Evolutionary conservation across 2,797 vertebrate genomes (phyloP).

Genomic region (Phalanger gymnotis): DNA sequence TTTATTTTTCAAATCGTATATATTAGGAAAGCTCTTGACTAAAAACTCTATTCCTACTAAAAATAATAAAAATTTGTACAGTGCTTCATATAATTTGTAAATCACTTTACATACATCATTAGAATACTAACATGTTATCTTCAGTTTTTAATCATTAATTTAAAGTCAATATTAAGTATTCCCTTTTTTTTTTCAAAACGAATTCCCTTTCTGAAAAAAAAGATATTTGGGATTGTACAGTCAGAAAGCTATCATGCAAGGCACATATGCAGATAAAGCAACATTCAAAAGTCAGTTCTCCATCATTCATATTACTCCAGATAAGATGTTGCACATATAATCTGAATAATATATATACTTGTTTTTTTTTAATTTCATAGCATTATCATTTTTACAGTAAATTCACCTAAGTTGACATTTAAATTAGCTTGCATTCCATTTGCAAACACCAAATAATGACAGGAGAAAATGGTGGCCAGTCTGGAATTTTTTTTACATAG

Average conservation of each 20-base stretch:
- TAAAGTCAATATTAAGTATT: slow-evolving; percentile 9
- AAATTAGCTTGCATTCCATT: not conserved
- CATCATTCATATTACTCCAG: not conserved
- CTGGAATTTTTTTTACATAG: not conserved
- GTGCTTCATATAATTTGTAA: not conserved
- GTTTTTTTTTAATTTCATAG: not conserved
- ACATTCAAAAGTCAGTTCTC: not conserved
- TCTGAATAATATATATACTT: not conserved
- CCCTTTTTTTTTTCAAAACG: slow-evolving; percentile 20
- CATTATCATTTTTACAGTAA: not conserved
- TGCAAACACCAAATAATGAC: not conserved
- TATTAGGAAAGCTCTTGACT: slow-evolving; percentile 3
- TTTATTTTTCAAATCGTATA: not conserved
- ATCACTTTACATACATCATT: not conserved
- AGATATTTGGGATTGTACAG: slow-evolving; percentile 26
- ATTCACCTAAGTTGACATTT: not conserved
- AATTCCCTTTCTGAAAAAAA: not conserved
- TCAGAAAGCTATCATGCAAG: slow-evolving; percentile 30
- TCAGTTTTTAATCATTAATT: slow-evolving; percentile 20
- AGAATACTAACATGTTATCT: not conserved
- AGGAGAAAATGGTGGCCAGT: not conserved
- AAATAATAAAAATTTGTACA: not conserved
- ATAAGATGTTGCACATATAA: not conserved
- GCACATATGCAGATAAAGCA: not conserved
- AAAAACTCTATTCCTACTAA: not conserved